These are phyloP conservation scores for Sarotherodon lohbergeri DNA, from an alignment of 2,113 vertebrate species.

Conservation along the genomic window DNA sequence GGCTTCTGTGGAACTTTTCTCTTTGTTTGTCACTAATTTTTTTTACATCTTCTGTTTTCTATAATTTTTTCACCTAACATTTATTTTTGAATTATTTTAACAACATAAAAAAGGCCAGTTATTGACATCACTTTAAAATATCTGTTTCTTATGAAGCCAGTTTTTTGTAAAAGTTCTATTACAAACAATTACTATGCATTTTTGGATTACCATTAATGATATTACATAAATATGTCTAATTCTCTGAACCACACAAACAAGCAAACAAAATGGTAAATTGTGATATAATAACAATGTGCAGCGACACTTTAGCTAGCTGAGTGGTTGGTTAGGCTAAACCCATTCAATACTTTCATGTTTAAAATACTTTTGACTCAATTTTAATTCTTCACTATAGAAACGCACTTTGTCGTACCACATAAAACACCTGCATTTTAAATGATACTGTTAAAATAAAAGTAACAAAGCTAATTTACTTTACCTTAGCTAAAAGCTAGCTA, in stretches of 20 bases:
- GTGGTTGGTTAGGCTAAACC: rapidly evolving
- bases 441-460: neutral
- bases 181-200: neutral
- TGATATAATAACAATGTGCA: neutral
- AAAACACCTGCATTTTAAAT: neutral
- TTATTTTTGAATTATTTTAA: rapidly evolving
- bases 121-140: neutral
- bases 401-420: rapidly evolving
- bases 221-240: neutral
- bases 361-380: neutral
- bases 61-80: neutral
- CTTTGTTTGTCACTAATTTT: neutral
- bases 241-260: neutral
- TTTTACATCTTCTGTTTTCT: neutral
- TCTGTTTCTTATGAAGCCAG: neutral
- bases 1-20: rapidly evolving
- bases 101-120: neutral
- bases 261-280: rapidly evolving
- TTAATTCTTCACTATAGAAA: neutral
- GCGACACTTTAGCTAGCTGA: neutral
- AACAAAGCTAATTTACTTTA: neutral
- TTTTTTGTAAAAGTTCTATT: neutral
- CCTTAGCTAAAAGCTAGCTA: neutral
- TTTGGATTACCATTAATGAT: neutral
- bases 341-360: neutral